phyloP scores from a whole-genome alignment of 1,140 invertebrate species.

The Drosophila melanogaster region Release_6_plus_ISO1_MT NT_037436.4:13152001-13152500 shows the following conservation, averaged over 20 bases:
- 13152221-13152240: conserved; percentile 25
- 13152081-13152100: conserved; percentile 28
- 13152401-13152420: too few species aligned
- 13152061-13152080: conserved; percentile 66
- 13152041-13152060: conserved; percentile 71
- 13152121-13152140: conserved; percentile 76
- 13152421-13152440: too few species aligned
- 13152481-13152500: neutral
- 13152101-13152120: conserved; percentile 64
- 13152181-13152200: conserved; percentile 4
- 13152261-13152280: neutral
- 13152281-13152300: conserved; percentile 31
- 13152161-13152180: conserved; percentile 35
- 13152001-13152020: conserved; percentile 79
- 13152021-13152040: conserved; percentile 46
- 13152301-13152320: conserved; percentile 2
- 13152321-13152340: neutral
- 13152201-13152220: conserved; percentile 1
- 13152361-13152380: neutral
- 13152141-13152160: conserved; percentile 59
- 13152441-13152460: too few species aligned
- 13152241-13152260: conserved; percentile 4
- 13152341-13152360: neutral
- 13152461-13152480: too few species aligned
- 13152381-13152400: neutral